Evolutionary conservation across 2,888 invertebrate genomes (phyloP).

Genomic region (Gari tellinella): DNA sequence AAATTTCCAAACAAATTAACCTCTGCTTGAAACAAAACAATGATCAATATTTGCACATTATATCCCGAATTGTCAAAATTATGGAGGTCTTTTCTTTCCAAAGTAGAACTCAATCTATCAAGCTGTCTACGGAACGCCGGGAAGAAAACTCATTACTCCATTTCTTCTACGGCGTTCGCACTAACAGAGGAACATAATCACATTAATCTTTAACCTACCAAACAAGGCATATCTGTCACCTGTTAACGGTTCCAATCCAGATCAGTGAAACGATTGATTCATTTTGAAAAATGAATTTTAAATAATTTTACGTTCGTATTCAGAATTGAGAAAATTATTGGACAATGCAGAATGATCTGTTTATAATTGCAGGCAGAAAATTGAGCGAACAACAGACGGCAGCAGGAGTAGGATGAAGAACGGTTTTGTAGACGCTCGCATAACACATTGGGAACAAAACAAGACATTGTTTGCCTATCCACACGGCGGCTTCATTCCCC

Average conservation of each 20-base stretch:
- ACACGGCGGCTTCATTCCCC: constrained; percentile 57
- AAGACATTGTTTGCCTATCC: constrained; percentile 50
- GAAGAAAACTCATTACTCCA: constrained; percentile 54
- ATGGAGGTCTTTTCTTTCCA: constrained; percentile 60
- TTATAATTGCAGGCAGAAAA: too few species aligned
- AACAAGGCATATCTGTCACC: too few species aligned
- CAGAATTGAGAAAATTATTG: too few species aligned
- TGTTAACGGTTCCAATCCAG: too few species aligned
- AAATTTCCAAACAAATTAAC: constrained; percentile 58
- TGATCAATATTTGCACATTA: constrained; percentile 62
- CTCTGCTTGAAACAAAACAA: constrained; percentile 56
- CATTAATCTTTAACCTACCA: constrained; percentile 1
- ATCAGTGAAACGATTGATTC: too few species aligned
- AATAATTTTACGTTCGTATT: too few species aligned
- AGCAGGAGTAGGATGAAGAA: constrained; percentile 39
- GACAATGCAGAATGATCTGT: too few species aligned
- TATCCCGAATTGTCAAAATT: constrained; percentile 61
- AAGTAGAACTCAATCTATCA: constrained; percentile 62
- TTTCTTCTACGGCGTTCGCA: constrained; percentile 47
- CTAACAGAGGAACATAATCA: constrained; percentile 9
- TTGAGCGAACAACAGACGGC: neutral
- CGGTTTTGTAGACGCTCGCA: constrained; percentile 57
- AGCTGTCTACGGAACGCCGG: constrained; percentile 34
- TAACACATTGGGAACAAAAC: constrained; percentile 52
- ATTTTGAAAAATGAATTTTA: too few species aligned